A percentile compares a stretch with the other conserved stretches of the same genome.
Evolutionary conservation across 2,797 vertebrate species (phyloP).

Genomic region (Emydoidea blandingii): DNA sequence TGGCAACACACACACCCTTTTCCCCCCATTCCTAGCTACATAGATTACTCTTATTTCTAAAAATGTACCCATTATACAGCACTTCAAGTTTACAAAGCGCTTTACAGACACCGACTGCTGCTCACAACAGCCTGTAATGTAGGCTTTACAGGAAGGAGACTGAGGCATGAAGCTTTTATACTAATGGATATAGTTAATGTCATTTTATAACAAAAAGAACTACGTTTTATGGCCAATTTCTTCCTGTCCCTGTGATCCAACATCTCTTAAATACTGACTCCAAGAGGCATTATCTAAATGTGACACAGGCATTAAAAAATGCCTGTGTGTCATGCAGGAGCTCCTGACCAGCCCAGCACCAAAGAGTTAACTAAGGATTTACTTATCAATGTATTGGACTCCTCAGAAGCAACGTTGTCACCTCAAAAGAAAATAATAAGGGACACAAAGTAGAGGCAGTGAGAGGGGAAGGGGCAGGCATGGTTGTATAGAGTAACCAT

Average conservation of each 20-base stretch:
- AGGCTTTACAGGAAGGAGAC: constrained; percentile 10
- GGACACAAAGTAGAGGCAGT: constrained; percentile 52
- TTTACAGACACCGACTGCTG: background rate
- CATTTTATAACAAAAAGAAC: background rate
- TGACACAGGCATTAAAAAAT: constrained; percentile 30
- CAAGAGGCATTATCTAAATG: constrained; percentile 1
- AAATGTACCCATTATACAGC: background rate
- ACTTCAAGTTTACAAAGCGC: background rate
- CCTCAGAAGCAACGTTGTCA: constrained; percentile 57
- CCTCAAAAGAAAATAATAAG: constrained; percentile 51
- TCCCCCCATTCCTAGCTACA: background rate
- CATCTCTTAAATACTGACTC: background rate
- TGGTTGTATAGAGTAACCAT: constrained; percentile 71
- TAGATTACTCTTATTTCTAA: background rate
- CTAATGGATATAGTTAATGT: background rate
- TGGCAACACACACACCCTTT: constrained; percentile 20
- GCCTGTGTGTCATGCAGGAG: constrained; percentile 49
- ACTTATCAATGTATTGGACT: constrained; percentile 1
- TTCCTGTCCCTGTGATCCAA: background rate
- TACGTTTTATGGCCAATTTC: background rate
- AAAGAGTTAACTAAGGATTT: constrained; percentile 26
- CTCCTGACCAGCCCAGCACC: constrained; percentile 40
- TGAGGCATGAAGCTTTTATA: background rate
- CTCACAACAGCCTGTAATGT: constrained; percentile 46
- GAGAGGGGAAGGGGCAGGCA: constrained; percentile 64